phyloP scores from a whole-genome alignment of 2,113 vertebrate genomes.

The Shinisaurus crocodilurus region DNA sequence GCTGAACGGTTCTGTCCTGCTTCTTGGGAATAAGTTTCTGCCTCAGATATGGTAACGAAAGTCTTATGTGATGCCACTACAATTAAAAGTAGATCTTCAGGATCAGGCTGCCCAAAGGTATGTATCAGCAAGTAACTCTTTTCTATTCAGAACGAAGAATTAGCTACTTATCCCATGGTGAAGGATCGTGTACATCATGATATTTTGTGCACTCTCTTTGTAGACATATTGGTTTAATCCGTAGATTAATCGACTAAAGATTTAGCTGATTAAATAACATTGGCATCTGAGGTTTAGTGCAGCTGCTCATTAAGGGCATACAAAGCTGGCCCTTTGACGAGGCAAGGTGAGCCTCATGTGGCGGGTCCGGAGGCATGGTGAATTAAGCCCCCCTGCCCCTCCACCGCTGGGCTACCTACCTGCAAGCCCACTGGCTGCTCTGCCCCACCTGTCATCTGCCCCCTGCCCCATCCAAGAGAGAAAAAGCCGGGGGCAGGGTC shows the following conservation, averaged over 20 bases:
- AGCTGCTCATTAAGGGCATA: too few species aligned
- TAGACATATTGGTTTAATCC: neutral
- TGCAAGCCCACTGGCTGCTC: too few species aligned
- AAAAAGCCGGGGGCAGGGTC: too few species aligned
- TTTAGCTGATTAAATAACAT: neutral
- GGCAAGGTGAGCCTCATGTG: too few species aligned
- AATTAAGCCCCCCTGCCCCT: too few species aligned
- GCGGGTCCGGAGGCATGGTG: too few species aligned
- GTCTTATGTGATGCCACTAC: too few species aligned
- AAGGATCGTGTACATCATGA: neutral
- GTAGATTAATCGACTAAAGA: neutral
- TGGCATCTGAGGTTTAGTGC: neutral
- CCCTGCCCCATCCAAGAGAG: too few species aligned
- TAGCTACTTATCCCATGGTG: neutral
- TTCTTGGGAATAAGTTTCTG: neutral
- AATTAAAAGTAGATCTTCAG: neutral
- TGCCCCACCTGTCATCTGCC: too few species aligned
- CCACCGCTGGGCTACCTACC: too few species aligned
- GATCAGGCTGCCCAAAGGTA: neutral
- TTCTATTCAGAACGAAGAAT: neutral
- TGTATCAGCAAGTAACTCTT: neutral
- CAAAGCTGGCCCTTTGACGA: too few species aligned
- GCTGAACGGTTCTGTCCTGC: neutral
- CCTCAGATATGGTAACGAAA: too few species aligned
- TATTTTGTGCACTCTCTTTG: neutral